Evolutionary conservation across 2,113 vertebrate genomes (phyloP), one percentile per base, ranked within the genome.

Genomic region (Siphamia tubifer): DNA sequence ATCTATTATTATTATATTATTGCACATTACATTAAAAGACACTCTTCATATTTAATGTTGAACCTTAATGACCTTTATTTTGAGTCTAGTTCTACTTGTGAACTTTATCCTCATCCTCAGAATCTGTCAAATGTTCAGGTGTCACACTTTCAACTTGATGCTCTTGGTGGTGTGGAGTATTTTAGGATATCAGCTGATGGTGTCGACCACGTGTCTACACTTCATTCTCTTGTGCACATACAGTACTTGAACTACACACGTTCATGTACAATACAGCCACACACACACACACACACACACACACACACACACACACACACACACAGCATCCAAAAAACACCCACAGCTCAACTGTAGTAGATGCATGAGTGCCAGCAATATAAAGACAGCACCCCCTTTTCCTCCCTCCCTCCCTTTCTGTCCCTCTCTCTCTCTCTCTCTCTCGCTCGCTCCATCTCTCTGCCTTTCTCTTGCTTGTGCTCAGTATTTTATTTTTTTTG

Each of bases 321-420:
- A 51, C 52, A 20, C 43, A 28, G 11, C 38, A 47, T 70, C 62
- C 58, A 68, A 79, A 69, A 79, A 60, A 70, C 82, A 84, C 80
- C 54, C 81, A 71, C 81, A 62, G 63, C 76, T 76, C 74, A 39
- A 57, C 64, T 70, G 68, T 83, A 82, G 82, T 81, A 84, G 57
- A 65, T 78, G 71, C 70, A 61, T 51, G 55, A 74, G 60, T 72
- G 76, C 78, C 77, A 63, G 77, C 65, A 72, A 58, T 67, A 78
- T 43, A 65, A 75, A 78, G 55, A 56, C 58, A 78, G 68, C 74
- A 48, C 61, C 56, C 68, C 60, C 61, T 54, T 43, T 58, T 48
- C 54, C 44, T 65, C 39, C 54, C 62, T 68, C 66, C 36, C 28
- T 35, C 65, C 23, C 45, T 28, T 38, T 38, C 31, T 20, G 21